Conservation (phyloP, 1,140 invertebrate genomes). For the Ganaspis sp. region DNA sequence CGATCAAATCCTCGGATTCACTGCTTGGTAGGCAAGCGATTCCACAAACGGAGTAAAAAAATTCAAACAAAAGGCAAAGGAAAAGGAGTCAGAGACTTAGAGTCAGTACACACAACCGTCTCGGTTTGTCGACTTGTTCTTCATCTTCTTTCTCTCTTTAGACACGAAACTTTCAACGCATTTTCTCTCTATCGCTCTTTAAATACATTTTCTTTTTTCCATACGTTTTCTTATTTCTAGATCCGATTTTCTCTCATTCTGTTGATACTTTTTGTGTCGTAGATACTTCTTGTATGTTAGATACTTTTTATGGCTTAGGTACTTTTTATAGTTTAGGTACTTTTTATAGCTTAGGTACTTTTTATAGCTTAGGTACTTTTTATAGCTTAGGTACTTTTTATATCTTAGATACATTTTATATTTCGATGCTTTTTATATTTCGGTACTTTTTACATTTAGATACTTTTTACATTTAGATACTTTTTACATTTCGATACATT, state of each 20-base stretch:
- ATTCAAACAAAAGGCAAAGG: background rate
- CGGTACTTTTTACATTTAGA: too few species aligned
- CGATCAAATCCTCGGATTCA: conserved; percentile 34
- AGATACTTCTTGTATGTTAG: too few species aligned
- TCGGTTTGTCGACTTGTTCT: conserved; percentile 34
- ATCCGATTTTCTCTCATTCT: background rate
- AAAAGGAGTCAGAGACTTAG: conserved; percentile 25
- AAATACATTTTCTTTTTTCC: conserved; percentile 27
- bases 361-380: too few species aligned
- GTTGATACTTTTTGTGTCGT: background rate
- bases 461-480: too few species aligned
- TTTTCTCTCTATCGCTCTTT: conserved; percentile 31
- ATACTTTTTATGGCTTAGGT: too few species aligned
- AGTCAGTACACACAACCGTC: conserved; percentile 10
- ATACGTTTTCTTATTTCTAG: background rate
- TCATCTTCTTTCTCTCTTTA: conserved; percentile 36
- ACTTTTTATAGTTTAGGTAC: too few species aligned
- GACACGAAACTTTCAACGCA: conserved; percentile 5
- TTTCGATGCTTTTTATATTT: too few species aligned
- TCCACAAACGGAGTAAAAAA: conserved; percentile 32
- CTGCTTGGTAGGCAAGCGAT: conserved; percentile 20
- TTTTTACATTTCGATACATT: too few species aligned
- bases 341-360: too few species aligned
- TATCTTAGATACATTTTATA: too few species aligned
- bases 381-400: too few species aligned